Evolutionary conservation across 2,797 vertebrate species (phyloP).

Genomic region (Gallinago solitaria): DNA sequence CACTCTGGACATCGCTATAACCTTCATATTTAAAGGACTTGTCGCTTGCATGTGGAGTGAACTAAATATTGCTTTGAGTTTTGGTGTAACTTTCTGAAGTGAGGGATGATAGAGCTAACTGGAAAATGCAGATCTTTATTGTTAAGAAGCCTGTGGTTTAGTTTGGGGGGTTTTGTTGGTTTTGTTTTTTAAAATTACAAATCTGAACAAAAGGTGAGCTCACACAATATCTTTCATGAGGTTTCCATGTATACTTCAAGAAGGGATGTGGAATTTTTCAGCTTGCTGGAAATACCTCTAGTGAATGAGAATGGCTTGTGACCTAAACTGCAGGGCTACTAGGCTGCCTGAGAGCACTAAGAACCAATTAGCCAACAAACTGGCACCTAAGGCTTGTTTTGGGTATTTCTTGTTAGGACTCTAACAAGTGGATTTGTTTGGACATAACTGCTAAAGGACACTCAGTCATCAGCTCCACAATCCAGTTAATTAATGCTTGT

Average conservation of each 20-base stretch:
- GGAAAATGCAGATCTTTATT: background rate
- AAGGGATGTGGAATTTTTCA: background rate
- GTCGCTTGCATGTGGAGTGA: background rate
- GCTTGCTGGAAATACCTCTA: background rate
- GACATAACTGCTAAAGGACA: conserved; percentile 1
- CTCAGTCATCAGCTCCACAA: background rate
- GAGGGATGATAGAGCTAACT: background rate
- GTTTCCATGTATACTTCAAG: background rate
- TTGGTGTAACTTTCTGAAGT: background rate
- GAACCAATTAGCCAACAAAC: conserved; percentile 10
- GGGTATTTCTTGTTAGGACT: background rate
- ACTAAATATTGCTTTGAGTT: background rate
- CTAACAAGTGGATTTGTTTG: background rate
- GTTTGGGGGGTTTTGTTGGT: background rate
- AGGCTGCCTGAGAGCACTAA: background rate
- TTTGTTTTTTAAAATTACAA: background rate
- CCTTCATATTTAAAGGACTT: background rate
- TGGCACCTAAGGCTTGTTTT: background rate
- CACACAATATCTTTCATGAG: background rate
- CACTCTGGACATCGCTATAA: background rate
- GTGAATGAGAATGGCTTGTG: background rate
- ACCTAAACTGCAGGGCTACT: background rate
- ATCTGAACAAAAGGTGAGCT: background rate
- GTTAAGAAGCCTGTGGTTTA: background rate
- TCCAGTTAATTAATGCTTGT: conserved; percentile 28